Evolutionary conservation across 2,797 vertebrate species (phyloP), one percentile per base, ranked within the genome.

Genomic region (Pantherophis alleghaniensis): DNA sequence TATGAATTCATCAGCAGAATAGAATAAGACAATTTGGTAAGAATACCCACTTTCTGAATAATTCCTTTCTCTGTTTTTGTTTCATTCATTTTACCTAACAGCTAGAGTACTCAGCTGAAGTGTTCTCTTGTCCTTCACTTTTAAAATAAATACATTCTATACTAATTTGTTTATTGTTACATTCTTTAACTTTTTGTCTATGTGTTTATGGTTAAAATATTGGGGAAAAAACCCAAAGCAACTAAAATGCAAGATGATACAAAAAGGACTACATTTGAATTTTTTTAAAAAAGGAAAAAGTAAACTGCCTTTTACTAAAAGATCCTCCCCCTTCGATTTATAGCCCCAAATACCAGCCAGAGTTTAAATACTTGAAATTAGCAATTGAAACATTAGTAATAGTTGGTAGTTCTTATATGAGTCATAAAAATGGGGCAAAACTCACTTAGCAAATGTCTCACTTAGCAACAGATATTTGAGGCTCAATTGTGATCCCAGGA

Each of bases 1-100:
- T 90, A 90, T 32, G 53, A 90, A 87, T 87, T 66, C 89, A 93
- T 93, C 37, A 57, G 24, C 79, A 74, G 61, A 87, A 90, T 74
- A 90, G n/a, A 28, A 20, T 1, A 7, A 79, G 59, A 22, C 90
- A 37, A 69, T 24, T 26, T 7, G 57, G 56, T 47, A 74, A 74
- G n/a, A 74, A 74, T 74, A 66, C 22, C 4, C 7, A 14, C 26
- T 66, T 3, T 87, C 32, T 28, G 16, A 51, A 18, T 83, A 69
- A 92, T 90, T 28, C 53, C n/a, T 37, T 11, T 18, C 51, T 53
- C 66, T 63, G 12, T 83, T 53, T 47, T 1, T 13, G 13, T 6
- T 28, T 4, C 18, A 11, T 56, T 51, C 61, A 14, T 47, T n/a
- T 86, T 63, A 42, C 51, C 51, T 42, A 66, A 26, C 11, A 89